Conservation (phyloP, 2,797 vertebrate species). For the Halcyon leucocephala region DNA sequence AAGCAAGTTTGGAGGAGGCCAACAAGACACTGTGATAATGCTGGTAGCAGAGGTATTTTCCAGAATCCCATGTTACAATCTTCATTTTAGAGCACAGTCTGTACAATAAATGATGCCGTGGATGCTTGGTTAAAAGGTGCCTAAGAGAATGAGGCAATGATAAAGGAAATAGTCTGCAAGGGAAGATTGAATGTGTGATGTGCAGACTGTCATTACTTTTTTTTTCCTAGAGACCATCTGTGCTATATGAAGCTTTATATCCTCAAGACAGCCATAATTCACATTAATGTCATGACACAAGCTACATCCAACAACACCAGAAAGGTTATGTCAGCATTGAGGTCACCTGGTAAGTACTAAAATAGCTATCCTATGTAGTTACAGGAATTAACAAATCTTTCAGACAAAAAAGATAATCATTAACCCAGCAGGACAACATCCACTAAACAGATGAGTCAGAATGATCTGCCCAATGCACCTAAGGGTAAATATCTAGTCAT, state of each 20-base stretch:
- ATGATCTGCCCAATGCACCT: not conserved
- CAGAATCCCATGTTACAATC: not conserved
- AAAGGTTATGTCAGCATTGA: conserved; percentile 4
- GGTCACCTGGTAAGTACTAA: not conserved
- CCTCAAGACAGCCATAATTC: conserved; percentile 51
- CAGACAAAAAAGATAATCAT: conserved; percentile 27
- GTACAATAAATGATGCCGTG: not conserved
- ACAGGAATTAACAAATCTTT: conserved; percentile 48
- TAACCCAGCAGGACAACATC: not conserved
- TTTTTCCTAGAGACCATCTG: not conserved
- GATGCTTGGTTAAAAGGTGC: not conserved
- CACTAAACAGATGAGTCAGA: conserved; percentile 20
- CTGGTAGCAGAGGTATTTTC: not conserved
- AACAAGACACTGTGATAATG: not conserved
- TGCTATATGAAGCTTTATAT: conserved; percentile 16
- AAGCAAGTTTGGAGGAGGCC: not conserved
- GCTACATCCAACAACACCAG: not conserved
- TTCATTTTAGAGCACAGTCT: not conserved
- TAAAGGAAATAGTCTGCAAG: conserved; percentile 3
- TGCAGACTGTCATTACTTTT: not conserved
- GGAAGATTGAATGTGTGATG: not conserved
- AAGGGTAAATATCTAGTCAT: conserved; percentile 36
- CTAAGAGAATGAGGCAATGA: not conserved
- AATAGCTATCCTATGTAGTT: conserved; percentile 2
- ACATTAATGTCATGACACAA: conserved; percentile 27